These are phyloP conservation scores for Grammomys dolichurus DNA, from an alignment of 2,113 vertebrate genomes.

Conservation along the genomic window DNA sequence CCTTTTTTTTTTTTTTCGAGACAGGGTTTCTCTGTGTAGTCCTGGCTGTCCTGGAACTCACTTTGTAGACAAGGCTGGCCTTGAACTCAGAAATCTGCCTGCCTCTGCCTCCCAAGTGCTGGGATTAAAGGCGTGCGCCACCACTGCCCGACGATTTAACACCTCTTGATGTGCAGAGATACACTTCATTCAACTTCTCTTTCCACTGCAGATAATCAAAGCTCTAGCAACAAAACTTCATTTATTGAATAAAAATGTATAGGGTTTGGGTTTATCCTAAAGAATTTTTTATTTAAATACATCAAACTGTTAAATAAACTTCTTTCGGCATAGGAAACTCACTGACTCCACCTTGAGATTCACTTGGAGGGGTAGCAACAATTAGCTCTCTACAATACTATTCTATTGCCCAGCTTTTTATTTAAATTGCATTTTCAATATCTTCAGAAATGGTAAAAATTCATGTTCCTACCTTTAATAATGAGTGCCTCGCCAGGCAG, in stretches of 20 bases:
- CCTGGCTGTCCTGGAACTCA: too few relatives aligned
- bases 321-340: not conserved
- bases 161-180: not conserved
- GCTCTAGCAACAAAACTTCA: slow-evolving; percentile 20
- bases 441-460: not conserved
- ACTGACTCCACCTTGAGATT: not conserved
- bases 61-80: too few relatives aligned
- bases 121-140: too few relatives aligned
- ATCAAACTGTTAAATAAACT: not conserved
- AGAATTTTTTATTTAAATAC: not conserved
- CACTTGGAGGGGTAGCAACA: not conserved
- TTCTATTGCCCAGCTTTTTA: not conserved
- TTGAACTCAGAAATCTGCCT: too few relatives aligned
- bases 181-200: not conserved
- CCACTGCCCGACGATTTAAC: too few relatives aligned
- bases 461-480: not conserved
- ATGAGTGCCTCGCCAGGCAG: not conserved
- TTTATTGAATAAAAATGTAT: slow-evolving; percentile 20
- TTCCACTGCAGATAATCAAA: not conserved
- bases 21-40: too few relatives aligned
- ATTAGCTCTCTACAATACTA: not conserved
- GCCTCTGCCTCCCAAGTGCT: too few relatives aligned
- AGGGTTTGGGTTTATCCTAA: not conserved
- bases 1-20: too few relatives aligned
- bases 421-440: not conserved